These are phyloP conservation scores for Callionymus lyra DNA, from an alignment of 2,113 vertebrate genomes.

Conservation along the genomic window DNA sequence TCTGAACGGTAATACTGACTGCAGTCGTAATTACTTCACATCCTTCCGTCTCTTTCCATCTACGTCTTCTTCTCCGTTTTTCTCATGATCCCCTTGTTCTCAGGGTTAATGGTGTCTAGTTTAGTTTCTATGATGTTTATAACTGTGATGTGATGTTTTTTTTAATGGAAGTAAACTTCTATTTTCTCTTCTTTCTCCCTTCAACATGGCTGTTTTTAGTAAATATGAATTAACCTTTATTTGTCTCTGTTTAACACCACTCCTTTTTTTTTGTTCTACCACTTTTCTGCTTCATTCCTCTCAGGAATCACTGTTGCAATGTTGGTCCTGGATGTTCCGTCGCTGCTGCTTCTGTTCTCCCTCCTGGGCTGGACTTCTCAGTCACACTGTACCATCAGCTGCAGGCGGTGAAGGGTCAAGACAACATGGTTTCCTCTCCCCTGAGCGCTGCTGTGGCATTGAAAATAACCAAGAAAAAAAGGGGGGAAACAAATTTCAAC, in stretches of 20 bases:
- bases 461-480: too few species aligned
- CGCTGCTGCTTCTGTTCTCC: conserved; percentile 70
- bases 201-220: not conserved
- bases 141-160: not conserved
- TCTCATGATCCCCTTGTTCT: too few species aligned
- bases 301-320: conserved; percentile 57
- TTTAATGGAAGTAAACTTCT: too few species aligned
- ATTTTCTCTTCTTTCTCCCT: too few species aligned
- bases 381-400: conserved; percentile 88
- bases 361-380: conserved; percentile 78
- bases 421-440: conserved; percentile 93
- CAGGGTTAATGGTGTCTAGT: too few species aligned
- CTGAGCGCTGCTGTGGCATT: conserved; percentile 81
- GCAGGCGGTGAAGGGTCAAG: conserved; percentile 75
- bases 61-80: too few species aligned
- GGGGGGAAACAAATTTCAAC: too few species aligned
- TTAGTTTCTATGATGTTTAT: too few species aligned
- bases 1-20: conserved; percentile 24
- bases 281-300: conserved; percentile 1
- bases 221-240: not conserved
- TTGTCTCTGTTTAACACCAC: not conserved
- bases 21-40: conserved; percentile 9
- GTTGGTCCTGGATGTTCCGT: conserved; percentile 73
- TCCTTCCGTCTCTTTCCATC: not conserved
- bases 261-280: not conserved